Conservation (phyloP, 2,888 invertebrate genomes). For the Pinctada fucata region DNA sequence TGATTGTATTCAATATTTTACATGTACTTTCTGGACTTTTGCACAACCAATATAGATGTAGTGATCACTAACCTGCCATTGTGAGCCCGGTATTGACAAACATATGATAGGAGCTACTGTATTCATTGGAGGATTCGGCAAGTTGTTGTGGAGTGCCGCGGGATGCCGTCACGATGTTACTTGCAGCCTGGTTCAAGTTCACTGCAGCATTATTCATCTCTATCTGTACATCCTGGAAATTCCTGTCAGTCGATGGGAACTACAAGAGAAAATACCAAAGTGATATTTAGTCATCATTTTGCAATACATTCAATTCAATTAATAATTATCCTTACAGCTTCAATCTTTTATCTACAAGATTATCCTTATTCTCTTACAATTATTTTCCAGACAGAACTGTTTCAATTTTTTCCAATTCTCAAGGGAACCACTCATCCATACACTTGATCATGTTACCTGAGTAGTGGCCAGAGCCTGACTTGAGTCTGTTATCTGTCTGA, state of each 20-base stretch:
- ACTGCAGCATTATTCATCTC: constrained; percentile 91
- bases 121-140: constrained; percentile 86
- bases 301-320: not conserved
- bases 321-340: not conserved
- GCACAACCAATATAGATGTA: no score
- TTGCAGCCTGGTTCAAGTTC: constrained; percentile 88
- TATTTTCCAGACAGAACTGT: no score
- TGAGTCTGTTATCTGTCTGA: constrained; percentile 84
- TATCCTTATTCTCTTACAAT: not conserved
- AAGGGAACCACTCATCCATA: no score
- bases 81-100: constrained; percentile 81
- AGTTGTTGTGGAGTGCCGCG: constrained; percentile 82
- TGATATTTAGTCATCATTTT: not conserved
- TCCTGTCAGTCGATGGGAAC: constrained; percentile 82
- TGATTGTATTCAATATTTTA: no score
- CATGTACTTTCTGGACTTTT: no score
- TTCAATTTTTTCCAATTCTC: no score
- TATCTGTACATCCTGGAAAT: constrained; percentile 84
- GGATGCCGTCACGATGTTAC: constrained; percentile 88
- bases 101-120: constrained; percentile 85
- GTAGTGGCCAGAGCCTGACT: constrained; percentile 82
- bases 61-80: constrained; percentile 51
- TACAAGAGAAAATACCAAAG: constrained; percentile 75
- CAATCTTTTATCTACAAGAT: not conserved
- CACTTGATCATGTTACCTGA: constrained; percentile 50